Base-by-base conservation (phyloP, 2,888 invertebrate species). In the Ichneumoninae sp. region DNA sequence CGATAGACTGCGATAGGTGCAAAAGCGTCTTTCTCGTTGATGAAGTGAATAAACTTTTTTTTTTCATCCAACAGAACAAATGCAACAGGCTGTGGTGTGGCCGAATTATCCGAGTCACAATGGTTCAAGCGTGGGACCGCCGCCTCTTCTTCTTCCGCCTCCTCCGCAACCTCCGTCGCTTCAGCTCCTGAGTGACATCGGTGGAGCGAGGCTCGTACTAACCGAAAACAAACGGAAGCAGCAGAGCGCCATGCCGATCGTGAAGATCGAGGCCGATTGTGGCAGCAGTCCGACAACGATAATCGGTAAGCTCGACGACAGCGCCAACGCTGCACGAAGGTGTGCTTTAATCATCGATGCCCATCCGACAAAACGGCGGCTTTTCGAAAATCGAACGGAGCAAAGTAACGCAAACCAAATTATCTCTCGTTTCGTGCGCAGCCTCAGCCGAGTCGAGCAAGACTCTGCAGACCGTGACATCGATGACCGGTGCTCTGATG, bases 31-130 rank as follows among this genome's bases (percentile, higher is more conserved):
- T 44, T 44, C 13, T 16, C 44, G 44, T 44, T 44, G 44, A 16
- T 5, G 36, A 33, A 60, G 54, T 77, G 22, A 6, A 68, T 72
- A 71, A 82, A 72, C 30, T n/a, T 1, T 65, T 71, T 75, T 75
- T 40, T 40, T 65, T 62, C 47, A 72, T 83, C 57, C 72, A 93
- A 83, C 94, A 94, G 96, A 95, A 90, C 96, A 96, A 90, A 94
- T 96, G 86, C 96, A 96, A 86, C 96, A 96, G 92, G 95, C 97
- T 0, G 96, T 97, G 65, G 96, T 97, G 26, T 97, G 97, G 97
- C 96, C 97, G 54, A 96, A 96, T 89, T 95, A 96, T 92, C 94
- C 94, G 77, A 95, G 94, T 90, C 92, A 94, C 65, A 91, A 91
- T 80, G 90, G 91, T 80, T 94, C 94, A 75, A 93, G 89, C 84